Evolutionary conservation across 1,140 invertebrate species (phyloP).

Genomic region (Papilio helenus): DNA sequence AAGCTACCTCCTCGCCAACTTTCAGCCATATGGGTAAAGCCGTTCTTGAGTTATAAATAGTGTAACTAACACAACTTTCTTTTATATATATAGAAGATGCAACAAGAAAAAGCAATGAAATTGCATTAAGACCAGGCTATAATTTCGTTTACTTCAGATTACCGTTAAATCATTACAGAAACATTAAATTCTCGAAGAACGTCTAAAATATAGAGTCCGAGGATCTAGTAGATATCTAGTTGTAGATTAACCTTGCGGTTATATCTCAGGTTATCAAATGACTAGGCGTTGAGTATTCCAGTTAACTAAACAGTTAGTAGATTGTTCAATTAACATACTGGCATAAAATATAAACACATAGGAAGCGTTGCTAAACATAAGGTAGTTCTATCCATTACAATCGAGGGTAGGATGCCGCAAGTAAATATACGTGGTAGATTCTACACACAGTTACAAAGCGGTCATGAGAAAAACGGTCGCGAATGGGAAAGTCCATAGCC

Average conservation of each 20-base stretch:
- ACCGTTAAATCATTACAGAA: background rate
- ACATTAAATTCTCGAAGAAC: background rate
- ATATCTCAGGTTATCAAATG: conserved; percentile 7
- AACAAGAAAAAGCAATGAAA: background rate
- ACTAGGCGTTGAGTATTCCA: background rate
- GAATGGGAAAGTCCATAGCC: background rate
- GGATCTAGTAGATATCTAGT: background rate
- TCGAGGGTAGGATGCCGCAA: conserved; percentile 15
- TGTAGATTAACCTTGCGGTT: background rate
- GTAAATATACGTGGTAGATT: conserved; percentile 18
- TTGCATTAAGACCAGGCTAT: background rate
- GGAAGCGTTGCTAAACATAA: conserved; percentile 3
- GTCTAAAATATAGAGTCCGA: background rate
- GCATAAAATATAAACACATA: background rate
- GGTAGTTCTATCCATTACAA: background rate
- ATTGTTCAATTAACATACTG: conserved; percentile 17
- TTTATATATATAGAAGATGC: too few relatives aligned
- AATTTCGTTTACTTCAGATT: background rate
- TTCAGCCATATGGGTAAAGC: too few relatives aligned
- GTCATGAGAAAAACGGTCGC: conserved; percentile 15
- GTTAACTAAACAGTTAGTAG: conserved; percentile 3
- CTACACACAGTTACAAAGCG: conserved; percentile 8
- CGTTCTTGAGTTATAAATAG: too few relatives aligned
- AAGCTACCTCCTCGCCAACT: too few relatives aligned
- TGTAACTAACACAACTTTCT: too few relatives aligned